Conservation (phyloP, 2,888 invertebrate species). For the Mythimna loreyi region DNA sequence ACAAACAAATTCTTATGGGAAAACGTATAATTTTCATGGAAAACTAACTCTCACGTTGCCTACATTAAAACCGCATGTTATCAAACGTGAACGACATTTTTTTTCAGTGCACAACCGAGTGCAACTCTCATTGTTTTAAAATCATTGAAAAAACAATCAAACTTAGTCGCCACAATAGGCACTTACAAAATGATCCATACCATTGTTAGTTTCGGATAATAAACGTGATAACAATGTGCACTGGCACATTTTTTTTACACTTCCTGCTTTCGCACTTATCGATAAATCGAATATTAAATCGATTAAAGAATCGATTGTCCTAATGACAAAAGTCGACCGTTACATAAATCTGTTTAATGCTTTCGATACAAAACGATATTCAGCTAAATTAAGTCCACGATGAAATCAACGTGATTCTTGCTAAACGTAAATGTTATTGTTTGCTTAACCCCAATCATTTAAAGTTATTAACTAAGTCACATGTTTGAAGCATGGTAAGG, state of each 20-base stretch:
- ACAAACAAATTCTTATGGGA: slow-evolving; percentile 67
- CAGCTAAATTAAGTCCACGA: slow-evolving; percentile 63
- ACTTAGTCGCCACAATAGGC: slow-evolving; percentile 80
- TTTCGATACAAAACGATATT: slow-evolving; percentile 17
- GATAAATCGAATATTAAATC: slow-evolving; percentile 59
- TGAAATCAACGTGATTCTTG: slow-evolving; percentile 75
- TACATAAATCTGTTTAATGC: slow-evolving; percentile 65
- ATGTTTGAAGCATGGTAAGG: slow-evolving; percentile 28
- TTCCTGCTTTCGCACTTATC: slow-evolving; percentile 77
- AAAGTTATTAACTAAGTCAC: slow-evolving; percentile 50
- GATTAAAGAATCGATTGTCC: slow-evolving; percentile 62
- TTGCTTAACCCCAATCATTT: slow-evolving; percentile 61
- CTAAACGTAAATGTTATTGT: slow-evolving; percentile 73
- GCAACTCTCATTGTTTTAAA: slow-evolving; percentile 72
- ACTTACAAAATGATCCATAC: slow-evolving; percentile 79
- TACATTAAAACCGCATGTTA: slow-evolving; percentile 70
- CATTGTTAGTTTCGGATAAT: slow-evolving; percentile 84
- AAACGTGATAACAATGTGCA: slow-evolving; percentile 77
- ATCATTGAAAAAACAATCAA: slow-evolving; percentile 76
- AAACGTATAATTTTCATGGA: slow-evolving; percentile 76
- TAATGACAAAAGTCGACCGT: slow-evolving; percentile 43
- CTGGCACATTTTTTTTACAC: slow-evolving; percentile 76
- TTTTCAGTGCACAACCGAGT: slow-evolving; percentile 72
- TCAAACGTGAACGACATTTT: slow-evolving; percentile 79
- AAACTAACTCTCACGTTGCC: slow-evolving; percentile 78